Evolutionary conservation across 2,797 vertebrate genomes (phyloP).

Genomic region (Cichlasoma orientale): DNA sequence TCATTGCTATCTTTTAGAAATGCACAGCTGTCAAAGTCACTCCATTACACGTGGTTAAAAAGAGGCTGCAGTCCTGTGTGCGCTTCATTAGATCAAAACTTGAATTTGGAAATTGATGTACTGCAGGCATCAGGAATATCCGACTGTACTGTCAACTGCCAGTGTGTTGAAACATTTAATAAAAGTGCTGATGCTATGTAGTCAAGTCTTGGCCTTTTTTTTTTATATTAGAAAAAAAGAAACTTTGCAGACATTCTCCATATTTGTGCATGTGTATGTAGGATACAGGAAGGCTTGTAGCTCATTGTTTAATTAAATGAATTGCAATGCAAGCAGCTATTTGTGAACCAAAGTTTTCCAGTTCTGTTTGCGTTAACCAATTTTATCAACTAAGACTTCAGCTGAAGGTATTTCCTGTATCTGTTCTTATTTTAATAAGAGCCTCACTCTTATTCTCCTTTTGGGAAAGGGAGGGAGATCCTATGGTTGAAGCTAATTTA

Average conservation of each 20-base stretch:
- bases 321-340: not conserved
- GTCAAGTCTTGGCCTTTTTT: not conserved
- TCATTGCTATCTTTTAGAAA: not conserved
- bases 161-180: slow-evolving; percentile 27
- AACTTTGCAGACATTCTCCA: not conserved
- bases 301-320: not conserved
- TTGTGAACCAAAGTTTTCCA: not conserved
- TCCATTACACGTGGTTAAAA: not conserved
- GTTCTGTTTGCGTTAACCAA: not conserved
- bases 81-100: slow-evolving; percentile 4
- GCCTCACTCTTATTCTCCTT: not conserved
- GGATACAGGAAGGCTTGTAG: not conserved
- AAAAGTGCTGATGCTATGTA: slow-evolving; percentile 26
- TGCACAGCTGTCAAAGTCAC: slow-evolving; percentile 6
- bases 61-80: not conserved
- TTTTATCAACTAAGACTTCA: not conserved
- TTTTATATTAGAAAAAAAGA: not conserved
- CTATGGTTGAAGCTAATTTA: too few relatives aligned
- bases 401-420: not conserved
- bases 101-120: slow-evolving; percentile 2
- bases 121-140: slow-evolving; percentile 1
- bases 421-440: not conserved
- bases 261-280: not conserved
- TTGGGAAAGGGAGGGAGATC: too few relatives aligned
- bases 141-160: slow-evolving; percentile 13